Conservation (phyloP, 2,113 vertebrate species). For the Chauna torquata region DNA sequence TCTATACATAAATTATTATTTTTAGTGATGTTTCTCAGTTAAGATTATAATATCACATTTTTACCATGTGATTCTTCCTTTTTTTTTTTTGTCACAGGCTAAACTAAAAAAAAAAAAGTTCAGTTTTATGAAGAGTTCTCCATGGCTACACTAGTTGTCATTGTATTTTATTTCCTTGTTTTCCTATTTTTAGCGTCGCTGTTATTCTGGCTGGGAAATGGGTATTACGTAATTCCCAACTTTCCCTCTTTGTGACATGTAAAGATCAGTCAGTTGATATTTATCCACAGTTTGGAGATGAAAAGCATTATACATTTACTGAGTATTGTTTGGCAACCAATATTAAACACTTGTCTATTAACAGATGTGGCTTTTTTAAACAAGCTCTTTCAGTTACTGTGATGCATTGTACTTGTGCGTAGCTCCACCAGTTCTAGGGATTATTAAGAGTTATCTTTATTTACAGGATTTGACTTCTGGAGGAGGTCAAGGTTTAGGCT, state of each 20-base stretch:
- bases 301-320: neutral
- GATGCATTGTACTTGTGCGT: neutral
- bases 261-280: neutral
- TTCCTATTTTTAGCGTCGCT: neutral
- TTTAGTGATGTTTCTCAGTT: neutral
- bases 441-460: neutral
- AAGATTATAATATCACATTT: neutral
- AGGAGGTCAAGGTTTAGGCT: neutral
- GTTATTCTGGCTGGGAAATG: neutral
- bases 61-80: neutral
- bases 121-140: neutral
- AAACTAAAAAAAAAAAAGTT: neutral
- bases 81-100: neutral
- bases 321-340: neutral
- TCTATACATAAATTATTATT: neutral
- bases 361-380: neutral
- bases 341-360: neutral
- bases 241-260: neutral
- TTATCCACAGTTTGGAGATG: neutral
- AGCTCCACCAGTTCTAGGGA: neutral
- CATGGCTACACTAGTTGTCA: neutral
- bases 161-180: neutral
- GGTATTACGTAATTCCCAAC: neutral
- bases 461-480: neutral
- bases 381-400: neutral